Base-by-base conservation (phyloP, 2,797 vertebrate species). In the Balearica regulorum region DNA sequence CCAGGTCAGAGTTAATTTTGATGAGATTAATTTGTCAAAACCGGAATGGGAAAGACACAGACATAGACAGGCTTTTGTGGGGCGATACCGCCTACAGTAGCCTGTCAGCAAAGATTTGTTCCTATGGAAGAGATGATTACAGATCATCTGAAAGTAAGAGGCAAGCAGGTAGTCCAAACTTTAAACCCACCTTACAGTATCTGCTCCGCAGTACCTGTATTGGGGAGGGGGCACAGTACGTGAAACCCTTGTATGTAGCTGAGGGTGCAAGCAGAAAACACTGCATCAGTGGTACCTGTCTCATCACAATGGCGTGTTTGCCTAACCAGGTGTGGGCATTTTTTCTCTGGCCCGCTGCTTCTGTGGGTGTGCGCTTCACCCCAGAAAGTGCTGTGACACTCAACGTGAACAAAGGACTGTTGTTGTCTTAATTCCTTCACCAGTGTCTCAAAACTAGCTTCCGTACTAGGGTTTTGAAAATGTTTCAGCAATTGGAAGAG, bases 161-260 rank as follows among this genome's bases (percentile, higher is more conserved):
- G 18, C 61, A 55, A 19, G 77, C 39, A 71, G 41, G 31, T 37
- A 81, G 57, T 14, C 25, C 64, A 20, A 65, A 33, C 57, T 77
- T 48, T 1, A 66, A 70, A 46, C 13, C 48, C 10, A 28, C 69
- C 35, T 49, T 33, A 39, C 12, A 57, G n/a, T n/a, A n/a, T n/a
- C n/a, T n/a, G n/a, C n/a, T n/a, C n/a, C n/a, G n/a, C n/a, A n/a
- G n/a, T n/a, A n/a, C n/a, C n/a, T 33, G 13, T 35, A 43, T 21
- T 48, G 46, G 82, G 54, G n/a, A 58, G 62, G 72, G 76, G 29
- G 37, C 21, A 2, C 1, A n/a, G 57, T 4, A 5, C 13, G 8
- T 2, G 5, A 83, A 81, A 66, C 65, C 19, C 26, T 65, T 2
- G 0, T 14, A 4, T 1, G 8, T 11, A 49, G 51, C 31, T 57